Base-by-base conservation (phyloP, 2,797 vertebrate species). In the Coregonus suidteri region DNA sequence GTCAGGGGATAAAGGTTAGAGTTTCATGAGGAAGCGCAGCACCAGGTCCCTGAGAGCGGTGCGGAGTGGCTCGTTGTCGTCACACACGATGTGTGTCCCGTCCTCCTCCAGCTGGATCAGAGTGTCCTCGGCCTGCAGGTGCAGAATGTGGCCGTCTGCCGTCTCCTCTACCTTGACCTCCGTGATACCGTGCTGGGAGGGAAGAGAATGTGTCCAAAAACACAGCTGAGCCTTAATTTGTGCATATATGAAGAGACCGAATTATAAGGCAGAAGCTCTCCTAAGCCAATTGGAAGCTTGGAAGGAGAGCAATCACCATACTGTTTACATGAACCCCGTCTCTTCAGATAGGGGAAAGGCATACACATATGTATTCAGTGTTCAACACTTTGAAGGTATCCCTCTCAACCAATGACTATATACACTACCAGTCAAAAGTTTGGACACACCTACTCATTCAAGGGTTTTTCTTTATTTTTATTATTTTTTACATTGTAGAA, bases 161-260 rank as follows among this genome's bases (percentile, higher is more conserved):
- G 97, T 98, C 94, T 99, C 97, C 85, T 99, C 98, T 85, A 99
- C 97, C 89, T 99, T 99, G 41, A 99, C 94, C 6, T 99, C 98
- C 0, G 94, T 95, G 85, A 99, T 98, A 0, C 98, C 98, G 0
- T 98, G 97, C 98, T 99, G 85, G 75, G 41, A 47, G 9, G 9
- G 3, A 47, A 31, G 35, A 31, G 6, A 53, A 41, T 41, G 9
- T 9, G 31, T 34, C 31, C 31, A 47, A 13, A 2, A 47, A 47
- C 9, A 13, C 41, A 3, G 41, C 41, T 47, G 41, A 11, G 41
- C 41, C 41, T 47, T 11, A 47, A 47, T 47, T 9, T 9, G 41
- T 47, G 41, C 41, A 47, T 47, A 11, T 47, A 47, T 47, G 9
- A 47, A 47, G 41, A 13, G 0, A 47, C 9, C 9, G 9, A 11